These are phyloP conservation scores for Euglossa dilemma DNA, from an alignment of 1,140 invertebrate species.

Conservation along the genomic window DNA sequence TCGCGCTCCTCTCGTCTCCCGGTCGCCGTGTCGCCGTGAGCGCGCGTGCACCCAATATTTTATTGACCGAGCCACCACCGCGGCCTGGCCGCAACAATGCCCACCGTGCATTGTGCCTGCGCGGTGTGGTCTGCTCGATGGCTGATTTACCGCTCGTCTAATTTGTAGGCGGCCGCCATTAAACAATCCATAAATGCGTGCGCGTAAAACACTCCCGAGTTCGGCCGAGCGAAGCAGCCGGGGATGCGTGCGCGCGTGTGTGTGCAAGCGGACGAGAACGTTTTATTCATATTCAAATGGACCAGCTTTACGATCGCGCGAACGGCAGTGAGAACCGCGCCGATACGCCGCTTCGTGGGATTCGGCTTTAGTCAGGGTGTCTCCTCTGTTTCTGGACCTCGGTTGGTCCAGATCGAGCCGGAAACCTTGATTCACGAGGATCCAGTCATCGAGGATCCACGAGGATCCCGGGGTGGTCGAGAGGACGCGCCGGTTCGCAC, in stretches of 20 bases:
- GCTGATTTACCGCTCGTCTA: conserved; percentile 82
- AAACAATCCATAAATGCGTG: conserved; percentile 82
- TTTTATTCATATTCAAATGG: conserved; percentile 83
- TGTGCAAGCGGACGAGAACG: conserved; percentile 51
- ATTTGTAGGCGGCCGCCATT: conserved; percentile 82
- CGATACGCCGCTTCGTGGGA: neutral
- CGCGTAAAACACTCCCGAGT: conserved; percentile 78
- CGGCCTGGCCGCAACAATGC: conserved; percentile 48
- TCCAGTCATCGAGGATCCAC: too few relatives aligned
- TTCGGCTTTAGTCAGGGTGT: neutral
- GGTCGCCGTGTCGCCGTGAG: conserved; percentile 7
- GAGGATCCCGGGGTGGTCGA: too few relatives aligned
- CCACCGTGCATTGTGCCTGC: conserved; percentile 68
- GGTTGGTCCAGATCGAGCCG: too few relatives aligned
- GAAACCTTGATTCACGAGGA: too few relatives aligned
- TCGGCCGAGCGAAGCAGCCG: conserved; percentile 31
- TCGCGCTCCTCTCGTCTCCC: neutral
- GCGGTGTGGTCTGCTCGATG: conserved; percentile 79
- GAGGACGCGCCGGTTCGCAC: too few relatives aligned
- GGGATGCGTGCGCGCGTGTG: conserved; percentile 11
- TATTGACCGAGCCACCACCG: conserved; percentile 51
- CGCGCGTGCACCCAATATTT: conserved; percentile 68
- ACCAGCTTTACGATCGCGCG: conserved; percentile 77
- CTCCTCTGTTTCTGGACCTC: neutral
- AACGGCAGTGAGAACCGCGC: conserved; percentile 54